Base-by-base conservation (phyloP, 2,797 vertebrate species). In the Fundulus diaphanus region DNA sequence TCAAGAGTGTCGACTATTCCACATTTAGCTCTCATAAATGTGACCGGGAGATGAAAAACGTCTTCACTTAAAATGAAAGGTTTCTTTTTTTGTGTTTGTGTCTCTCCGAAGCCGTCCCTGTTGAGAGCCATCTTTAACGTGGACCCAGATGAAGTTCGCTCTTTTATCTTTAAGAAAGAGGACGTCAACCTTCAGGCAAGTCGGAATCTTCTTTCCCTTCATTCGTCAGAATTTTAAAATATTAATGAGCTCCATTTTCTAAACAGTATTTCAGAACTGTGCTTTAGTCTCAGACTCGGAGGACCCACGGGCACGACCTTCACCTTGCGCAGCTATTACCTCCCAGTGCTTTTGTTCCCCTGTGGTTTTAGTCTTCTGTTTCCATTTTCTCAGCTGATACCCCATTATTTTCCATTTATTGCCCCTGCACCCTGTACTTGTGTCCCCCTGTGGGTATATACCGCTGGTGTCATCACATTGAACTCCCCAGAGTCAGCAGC, bases 41-140 rank as follows among this genome's bases (percentile, higher is more conserved):
- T 74, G n/a, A 52, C 33, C 46, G 16, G 51, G 31, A 2, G 9
- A 74, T 24, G 57, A 70, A 83, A 81, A 81, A 86, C 77, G 9
- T 76, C 67, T 56, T 16, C 75, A 48, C 81, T 84, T 51, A 52
- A 77, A 87, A 80, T 83, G 27, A 51, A 3, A 74, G n/a, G 16
- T 69, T 65, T 59, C 51, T 42, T 2, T 51, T 24, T 68, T 49
- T n/a, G n/a, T n/a, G n/a, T n/a, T n/a, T n/a, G n/a, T n/a, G 6
- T 74, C 68, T 93, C 74, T 79, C 93, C 84, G 88, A 87, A 99
- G 98, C 97, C 98, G 61, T 96, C 96, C 70, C 93, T 99, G 93
- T 95, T 99, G 86, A 96, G 96, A 96, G 98, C 98, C 90, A 98
- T 99, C 94, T 99, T 99, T 95, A 99, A 97, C 65, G 96, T 97